Percentiles rank a stretch among this genome's conserved stretches.
Conservation (phyloP, 2,113 vertebrate species). For the Oreamnos americanus region DNA sequence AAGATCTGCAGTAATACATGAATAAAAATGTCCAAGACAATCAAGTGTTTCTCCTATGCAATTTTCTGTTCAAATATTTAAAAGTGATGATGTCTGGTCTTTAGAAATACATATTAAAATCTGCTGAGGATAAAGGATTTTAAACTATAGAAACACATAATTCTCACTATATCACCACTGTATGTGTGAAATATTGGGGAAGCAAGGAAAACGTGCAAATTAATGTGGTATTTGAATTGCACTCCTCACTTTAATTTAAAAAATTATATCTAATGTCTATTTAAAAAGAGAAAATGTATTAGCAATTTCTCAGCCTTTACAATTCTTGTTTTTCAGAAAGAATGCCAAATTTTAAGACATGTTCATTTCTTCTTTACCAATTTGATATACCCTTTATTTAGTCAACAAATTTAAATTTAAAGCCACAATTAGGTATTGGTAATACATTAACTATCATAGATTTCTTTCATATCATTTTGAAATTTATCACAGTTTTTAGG, state of each 20-base stretch:
- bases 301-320: not conserved
- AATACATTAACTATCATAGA: not conserved
- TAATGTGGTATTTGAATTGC: not conserved
- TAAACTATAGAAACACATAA: not conserved
- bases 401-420: not conserved
- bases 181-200: not conserved
- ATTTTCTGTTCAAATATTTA: conserved; percentile 7
- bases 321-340: not conserved
- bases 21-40: conserved; percentile 25
- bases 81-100: not conserved
- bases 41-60: not conserved
- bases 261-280: not conserved
- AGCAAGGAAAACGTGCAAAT: not conserved
- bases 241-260: not conserved
- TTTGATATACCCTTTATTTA: not conserved
- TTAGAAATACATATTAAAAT: not conserved
- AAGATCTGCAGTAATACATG: not conserved
- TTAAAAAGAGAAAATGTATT: not conserved
- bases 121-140: not conserved
- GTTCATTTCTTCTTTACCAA: not conserved
- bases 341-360: not conserved
- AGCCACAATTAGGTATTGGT: not conserved
- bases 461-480: not conserved
- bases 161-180: not conserved
- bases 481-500: not conserved